These are phyloP conservation scores for Jaculus jaculus DNA, from an alignment of 2,113 vertebrate genomes.

Conservation along the genomic window DNA sequence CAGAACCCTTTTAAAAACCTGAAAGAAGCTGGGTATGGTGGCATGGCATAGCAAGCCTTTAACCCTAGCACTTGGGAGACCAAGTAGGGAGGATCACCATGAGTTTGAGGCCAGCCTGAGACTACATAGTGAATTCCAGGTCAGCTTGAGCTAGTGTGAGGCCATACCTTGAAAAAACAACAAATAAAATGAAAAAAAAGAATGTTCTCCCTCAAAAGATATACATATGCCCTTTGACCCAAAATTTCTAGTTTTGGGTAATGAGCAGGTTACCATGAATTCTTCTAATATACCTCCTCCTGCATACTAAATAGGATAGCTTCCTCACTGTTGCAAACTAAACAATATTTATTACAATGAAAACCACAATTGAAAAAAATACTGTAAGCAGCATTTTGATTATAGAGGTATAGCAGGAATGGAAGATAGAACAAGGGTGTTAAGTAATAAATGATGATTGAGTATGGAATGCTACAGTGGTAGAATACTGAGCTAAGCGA, in stretches of 20 bases:
- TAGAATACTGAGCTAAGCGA: neutral
- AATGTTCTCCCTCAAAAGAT: neutral
- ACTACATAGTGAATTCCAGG: too few relatives aligned
- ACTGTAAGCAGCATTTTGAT: neutral
- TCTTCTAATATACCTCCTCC: neutral
- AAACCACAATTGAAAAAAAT: neutral
- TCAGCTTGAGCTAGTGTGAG: too few relatives aligned
- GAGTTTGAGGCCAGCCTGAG: too few relatives aligned
- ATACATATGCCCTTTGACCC: neutral
- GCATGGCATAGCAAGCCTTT: too few relatives aligned
- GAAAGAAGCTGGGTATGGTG: too few relatives aligned
- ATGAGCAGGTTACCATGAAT: neutral
- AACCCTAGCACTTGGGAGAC: too few relatives aligned
- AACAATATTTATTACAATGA: slow-evolving; percentile 31
- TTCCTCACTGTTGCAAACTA: neutral
- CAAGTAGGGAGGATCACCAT: too few relatives aligned
- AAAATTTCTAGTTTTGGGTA: neutral
- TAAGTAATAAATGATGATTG: neutral
- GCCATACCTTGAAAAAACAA: too few relatives aligned
- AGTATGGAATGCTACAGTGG: too few relatives aligned
- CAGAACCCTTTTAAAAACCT: neutral
- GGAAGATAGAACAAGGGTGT: neutral
- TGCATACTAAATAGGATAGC: neutral
- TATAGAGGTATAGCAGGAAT: neutral
- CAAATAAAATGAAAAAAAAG: too few relatives aligned